phyloP scores from a whole-genome alignment of 2,888 invertebrate genomes.

The Caenorhabditis afra region DNA sequence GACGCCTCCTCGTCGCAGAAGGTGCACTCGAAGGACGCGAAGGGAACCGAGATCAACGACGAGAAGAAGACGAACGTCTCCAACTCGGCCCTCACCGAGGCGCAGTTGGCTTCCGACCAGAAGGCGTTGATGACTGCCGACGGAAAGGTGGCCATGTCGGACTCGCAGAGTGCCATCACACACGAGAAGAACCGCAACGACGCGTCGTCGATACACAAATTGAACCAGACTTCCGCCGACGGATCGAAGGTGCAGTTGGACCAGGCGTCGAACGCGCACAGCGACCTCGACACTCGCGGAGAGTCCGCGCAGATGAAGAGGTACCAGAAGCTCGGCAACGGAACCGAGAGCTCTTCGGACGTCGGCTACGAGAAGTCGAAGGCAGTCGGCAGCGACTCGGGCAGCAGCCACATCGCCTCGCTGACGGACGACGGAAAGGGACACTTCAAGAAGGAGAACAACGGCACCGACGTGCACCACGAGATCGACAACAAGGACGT shows the following conservation, averaged over 20 bases:
- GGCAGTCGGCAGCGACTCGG: constrained; percentile 34
- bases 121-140: constrained; percentile 17
- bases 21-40: neutral
- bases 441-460: constrained; percentile 36
- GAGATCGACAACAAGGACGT: constrained; percentile 43
- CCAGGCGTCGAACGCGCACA: constrained; percentile 23
- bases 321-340: constrained; percentile 43
- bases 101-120: constrained; percentile 10
- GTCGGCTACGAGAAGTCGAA: constrained; percentile 29
- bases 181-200: constrained; percentile 38
- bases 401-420: constrained; percentile 4
- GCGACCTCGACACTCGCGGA: constrained; percentile 39
- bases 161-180: constrained; percentile 14
- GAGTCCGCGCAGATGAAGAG: constrained; percentile 28
- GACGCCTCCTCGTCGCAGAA: constrained; percentile 15
- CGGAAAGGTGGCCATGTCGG: constrained; percentile 5
- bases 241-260: constrained; percentile 20
- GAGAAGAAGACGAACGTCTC: constrained; percentile 21
- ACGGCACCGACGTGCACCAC: constrained; percentile 19
- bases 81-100: constrained; percentile 18
- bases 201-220: constrained; percentile 1
- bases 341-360: constrained; percentile 19
- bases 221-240: constrained; percentile 8
- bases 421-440: constrained; percentile 43
- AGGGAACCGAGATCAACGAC: constrained; percentile 34